phyloP scores from a whole-genome alignment of 2,113 vertebrate species.

The Laticauda colubrina region DNA sequence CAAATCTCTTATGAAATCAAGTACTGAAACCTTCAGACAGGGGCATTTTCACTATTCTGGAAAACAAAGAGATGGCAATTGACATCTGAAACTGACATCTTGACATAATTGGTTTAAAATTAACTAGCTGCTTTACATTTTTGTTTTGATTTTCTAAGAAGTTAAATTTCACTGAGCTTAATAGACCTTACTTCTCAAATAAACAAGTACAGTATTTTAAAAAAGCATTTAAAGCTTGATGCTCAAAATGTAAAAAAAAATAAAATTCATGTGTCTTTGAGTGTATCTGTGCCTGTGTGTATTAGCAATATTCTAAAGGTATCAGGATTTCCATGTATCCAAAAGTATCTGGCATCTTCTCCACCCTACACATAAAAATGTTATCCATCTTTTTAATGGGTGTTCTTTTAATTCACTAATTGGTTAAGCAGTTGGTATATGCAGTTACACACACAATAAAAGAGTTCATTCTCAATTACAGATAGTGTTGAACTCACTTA shows the following conservation, averaged over 20 bases:
- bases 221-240: not conserved
- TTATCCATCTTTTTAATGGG: slow-evolving; percentile 33
- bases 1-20: not conserved
- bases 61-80: not conserved
- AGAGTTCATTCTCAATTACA: slow-evolving; percentile 60
- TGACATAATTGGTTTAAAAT: not conserved
- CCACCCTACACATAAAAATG: not conserved
- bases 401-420: slow-evolving; percentile 48
- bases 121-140: not conserved
- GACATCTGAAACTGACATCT: not conserved
- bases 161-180: not conserved
- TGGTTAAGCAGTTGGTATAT: slow-evolving; percentile 54
- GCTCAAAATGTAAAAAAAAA: not conserved
- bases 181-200: not conserved
- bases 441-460: slow-evolving; percentile 49
- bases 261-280: not conserved
- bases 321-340: not conserved
- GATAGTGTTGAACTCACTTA: slow-evolving; percentile 60
- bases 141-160: not conserved
- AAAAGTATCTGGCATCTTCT: not conserved
- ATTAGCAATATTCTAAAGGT: slow-evolving; percentile 17
- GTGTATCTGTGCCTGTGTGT: not conserved
- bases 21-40: not conserved
- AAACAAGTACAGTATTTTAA: not conserved
- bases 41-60: not conserved